phyloP scores from a whole-genome alignment of 35 echinoderm and acorn worm genomes.

The Lytechinus pictus region DNA sequence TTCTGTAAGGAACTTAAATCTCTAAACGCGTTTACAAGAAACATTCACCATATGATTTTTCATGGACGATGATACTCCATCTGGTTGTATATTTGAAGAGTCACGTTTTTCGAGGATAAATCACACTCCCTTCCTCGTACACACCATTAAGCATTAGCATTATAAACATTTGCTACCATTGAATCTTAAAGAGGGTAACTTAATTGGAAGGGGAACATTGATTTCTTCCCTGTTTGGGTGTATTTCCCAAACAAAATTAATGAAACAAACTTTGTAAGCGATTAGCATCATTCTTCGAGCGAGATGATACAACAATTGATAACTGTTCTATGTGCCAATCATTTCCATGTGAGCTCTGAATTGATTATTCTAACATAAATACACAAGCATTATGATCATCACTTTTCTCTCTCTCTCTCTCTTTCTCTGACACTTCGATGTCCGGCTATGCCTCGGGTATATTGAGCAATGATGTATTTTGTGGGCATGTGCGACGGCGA shows the following conservation, averaged over 20 bases:
- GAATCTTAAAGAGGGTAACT: background rate
- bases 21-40: too few relatives aligned
- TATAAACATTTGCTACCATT: background rate
- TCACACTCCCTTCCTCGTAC: background rate
- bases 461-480: background rate
- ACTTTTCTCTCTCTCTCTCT: too few relatives aligned
- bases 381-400: too few relatives aligned
- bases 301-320: background rate
- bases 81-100: background rate
- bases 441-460: background rate
- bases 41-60: too few relatives aligned
- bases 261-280: background rate
- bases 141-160: background rate
- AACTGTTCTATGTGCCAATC: background rate
- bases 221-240: background rate
- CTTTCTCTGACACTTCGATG: background rate
- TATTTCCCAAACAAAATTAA: background rate
- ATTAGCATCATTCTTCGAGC: background rate
- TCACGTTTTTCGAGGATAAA: background rate
- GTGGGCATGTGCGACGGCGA: background rate
- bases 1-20: too few relatives aligned
- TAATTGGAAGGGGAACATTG: background rate
- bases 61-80: background rate
- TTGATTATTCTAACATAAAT: too few relatives aligned
- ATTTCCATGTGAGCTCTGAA: background rate